phyloP scores from a whole-genome alignment of 1,140 invertebrate genomes.

The Delia radicum region DNA sequence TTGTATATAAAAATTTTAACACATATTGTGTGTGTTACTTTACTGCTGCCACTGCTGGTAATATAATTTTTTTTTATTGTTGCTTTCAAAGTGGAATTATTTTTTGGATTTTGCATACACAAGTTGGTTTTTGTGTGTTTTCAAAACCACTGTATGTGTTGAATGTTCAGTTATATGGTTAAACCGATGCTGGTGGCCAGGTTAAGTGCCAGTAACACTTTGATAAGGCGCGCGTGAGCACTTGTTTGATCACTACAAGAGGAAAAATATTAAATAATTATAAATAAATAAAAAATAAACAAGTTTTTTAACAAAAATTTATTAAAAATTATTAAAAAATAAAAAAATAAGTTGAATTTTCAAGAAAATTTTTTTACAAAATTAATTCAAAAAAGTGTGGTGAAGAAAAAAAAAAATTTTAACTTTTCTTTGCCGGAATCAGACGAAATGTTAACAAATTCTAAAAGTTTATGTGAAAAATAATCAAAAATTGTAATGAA shows the following conservation, averaged over 20 bases:
- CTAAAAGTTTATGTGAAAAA: too few species aligned
- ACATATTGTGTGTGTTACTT: not conserved
- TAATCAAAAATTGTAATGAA: not conserved
- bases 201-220: slow-evolving; percentile 51
- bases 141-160: not conserved
- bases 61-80: not conserved
- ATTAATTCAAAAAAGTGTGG: too few species aligned
- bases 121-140: not conserved
- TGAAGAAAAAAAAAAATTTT: too few species aligned
- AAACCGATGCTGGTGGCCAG: slow-evolving; percentile 43
- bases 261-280: too few species aligned
- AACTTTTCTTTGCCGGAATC: too few species aligned
- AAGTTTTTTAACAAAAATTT: too few species aligned
- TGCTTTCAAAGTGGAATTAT: not conserved
- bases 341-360: slow-evolving; percentile 2
- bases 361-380: not conserved
- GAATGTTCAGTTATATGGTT: slow-evolving; percentile 31
- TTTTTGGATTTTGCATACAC: not conserved
- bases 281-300: not conserved
- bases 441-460: too few species aligned
- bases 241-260: slow-evolving; percentile 29
- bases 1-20: too few species aligned
- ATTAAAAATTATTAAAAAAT: too few species aligned
- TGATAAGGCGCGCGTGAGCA: slow-evolving; percentile 43
- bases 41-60: not conserved